Evolutionary conservation across 2,797 vertebrate genomes (phyloP), one percentile per base, ranked within the genome.

Genomic region (Betta splendens): DNA sequence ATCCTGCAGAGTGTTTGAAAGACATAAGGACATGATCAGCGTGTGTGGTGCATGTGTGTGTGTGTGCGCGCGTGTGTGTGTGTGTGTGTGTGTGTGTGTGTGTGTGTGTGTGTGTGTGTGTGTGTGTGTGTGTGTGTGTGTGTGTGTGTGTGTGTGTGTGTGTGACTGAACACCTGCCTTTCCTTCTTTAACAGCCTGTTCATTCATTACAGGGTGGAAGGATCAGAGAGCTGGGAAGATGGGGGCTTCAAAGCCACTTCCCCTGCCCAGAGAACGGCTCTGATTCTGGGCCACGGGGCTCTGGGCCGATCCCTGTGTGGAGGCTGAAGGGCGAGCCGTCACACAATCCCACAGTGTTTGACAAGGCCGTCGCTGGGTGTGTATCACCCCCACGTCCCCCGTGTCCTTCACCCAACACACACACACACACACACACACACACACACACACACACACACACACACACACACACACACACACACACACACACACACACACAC

Each of bases 111-210:
- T 12, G 18, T 10, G 11, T 7, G 11, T n/a, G n/a, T n/a, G n/a
- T n/a, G n/a, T n/a, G n/a, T n/a, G n/a, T n/a, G 38, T 48, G 65
- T 51, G 35, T 42, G 59, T 21, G 28, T n/a, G 16, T 58, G 23
- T 26, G 63, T 5, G 3, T n/a, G 29, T 12, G 18, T 10, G 11
- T 7, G 11, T n/a, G n/a, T n/a, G n/a, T n/a, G n/a, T n/a, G n/a
- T n/a, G n/a, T n/a, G n/a, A n/a, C n/a, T n/a, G 50, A 72, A 74
- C 86, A 91, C 87, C 87, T 91, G 89, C 83, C 76, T 55, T 61
- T 64, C 56, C 57, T 80, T 69, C 50, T 63, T 79, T 71, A 87
- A 91, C 88, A 92, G 80, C 78, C 75, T 83, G 72, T 75, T 85
- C 85, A 89, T 92, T 92, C 89, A 90, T 87, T 78, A 84, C 38